phyloP scores from a whole-genome alignment of 2,797 vertebrate genomes.

The Melanotaenia nigrans region DNA sequence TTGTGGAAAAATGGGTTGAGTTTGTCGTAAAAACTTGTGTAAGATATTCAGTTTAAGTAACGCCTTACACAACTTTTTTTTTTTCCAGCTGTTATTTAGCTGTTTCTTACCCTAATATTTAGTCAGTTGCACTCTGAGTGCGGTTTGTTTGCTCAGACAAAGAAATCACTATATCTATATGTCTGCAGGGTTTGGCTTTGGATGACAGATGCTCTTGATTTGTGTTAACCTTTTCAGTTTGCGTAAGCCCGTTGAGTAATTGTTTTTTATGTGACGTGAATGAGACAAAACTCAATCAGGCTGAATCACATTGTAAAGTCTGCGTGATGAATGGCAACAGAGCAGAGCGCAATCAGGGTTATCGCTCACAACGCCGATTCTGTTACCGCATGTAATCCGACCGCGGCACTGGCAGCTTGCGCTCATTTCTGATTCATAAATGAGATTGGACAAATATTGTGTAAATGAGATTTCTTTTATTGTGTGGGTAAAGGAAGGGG shows the following conservation, averaged over 20 bases:
- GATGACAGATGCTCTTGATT: conserved; percentile 32
- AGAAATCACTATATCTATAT: background rate
- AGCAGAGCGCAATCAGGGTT: conserved; percentile 36
- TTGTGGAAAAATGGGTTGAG: background rate
- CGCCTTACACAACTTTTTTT: conserved; percentile 10
- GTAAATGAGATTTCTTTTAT: background rate
- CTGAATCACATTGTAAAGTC: conserved; percentile 31
- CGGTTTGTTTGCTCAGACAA: conserved; percentile 1
- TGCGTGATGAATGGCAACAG: conserved; percentile 12
- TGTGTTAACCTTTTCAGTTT: conserved; percentile 58
- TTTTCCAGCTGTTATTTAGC: conserved; percentile 13
- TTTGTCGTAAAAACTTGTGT: background rate
- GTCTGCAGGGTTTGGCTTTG: conserved; percentile 24
- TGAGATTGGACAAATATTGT: background rate
- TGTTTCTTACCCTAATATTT: conserved; percentile 1
- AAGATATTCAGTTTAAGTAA: conserved; percentile 12
- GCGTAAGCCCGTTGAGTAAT: conserved; percentile 43
- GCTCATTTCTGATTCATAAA: conserved; percentile 10
- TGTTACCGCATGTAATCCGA: conserved; percentile 5
- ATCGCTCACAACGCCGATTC: conserved; percentile 3
- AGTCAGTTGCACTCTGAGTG: background rate
- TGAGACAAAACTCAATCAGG: conserved; percentile 38
- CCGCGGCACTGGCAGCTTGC: background rate
- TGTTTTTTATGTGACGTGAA: conserved; percentile 31
- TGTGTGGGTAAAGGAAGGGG: background rate